Base-by-base conservation (phyloP, 2,888 invertebrate species). In the Molanna angustata region DNA sequence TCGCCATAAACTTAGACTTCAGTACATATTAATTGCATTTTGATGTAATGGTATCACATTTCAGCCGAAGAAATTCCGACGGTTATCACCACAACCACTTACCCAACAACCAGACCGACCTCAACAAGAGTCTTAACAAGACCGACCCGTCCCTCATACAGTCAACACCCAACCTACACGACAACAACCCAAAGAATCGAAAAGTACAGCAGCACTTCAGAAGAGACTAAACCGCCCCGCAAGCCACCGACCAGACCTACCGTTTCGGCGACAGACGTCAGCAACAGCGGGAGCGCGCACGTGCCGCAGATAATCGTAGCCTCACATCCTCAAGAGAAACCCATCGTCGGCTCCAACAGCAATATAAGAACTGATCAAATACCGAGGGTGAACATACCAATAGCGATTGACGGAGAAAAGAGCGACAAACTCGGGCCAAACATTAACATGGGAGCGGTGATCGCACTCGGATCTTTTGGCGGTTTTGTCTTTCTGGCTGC, bases 401-500 rank as follows among this genome's bases (percentile, higher is more conserved):
- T 80, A 51, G 80, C 87, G 0, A 84, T 85, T 45, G 81, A 82
- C 66, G 78, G 82, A 14, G 77, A 81, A 64, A 66, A 81, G 1
- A 68, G 76, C 35, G 77, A 82, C 64, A 67, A 81, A 16, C 69
- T 80, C 59, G 80, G 83, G 18, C 88, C 90, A 1, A 84, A 86
- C 60, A 74, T 93, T 17, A 92, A 91, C 70, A 74, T 91, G 52
- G 91, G 91, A 48, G 91, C 92, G 4, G 88, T 94, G 60, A 91
- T 94, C 52, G 92, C 93, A 0, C 74, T 94, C 13, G 92, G 90
- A 2, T 90, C 91, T 6, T 93, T 94, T 67, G 94, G 92, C n/a
- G 91, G 88, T 6, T 87, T 94, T 63, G 90, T 94, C 4, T 90
- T 94, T 68, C 77, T 94, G 43, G 88, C 93, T 7, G 93, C 92